Evolutionary conservation across 1,140 invertebrate species (phyloP), one percentile per base, ranked within the genome.

Genomic region (Brachionus asplanchnoidis): DNA sequence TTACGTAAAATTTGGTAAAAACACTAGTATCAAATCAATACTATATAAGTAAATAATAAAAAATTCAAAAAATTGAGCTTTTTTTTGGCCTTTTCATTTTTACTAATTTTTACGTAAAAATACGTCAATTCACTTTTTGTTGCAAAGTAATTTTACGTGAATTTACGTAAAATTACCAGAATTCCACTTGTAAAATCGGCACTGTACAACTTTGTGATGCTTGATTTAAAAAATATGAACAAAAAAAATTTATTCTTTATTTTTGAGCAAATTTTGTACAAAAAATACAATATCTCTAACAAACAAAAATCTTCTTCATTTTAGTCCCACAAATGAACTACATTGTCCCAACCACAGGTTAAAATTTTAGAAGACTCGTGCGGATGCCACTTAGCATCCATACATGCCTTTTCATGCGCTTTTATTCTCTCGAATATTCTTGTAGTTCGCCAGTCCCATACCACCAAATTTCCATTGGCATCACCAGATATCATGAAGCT

Each of bases 401-500:
- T 98, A 88, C 97, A 99, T 1, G 98, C 97, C 86, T 95, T 95
- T 86, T 99, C 97, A 89, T 99, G 98, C 0, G 97, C 98, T 90
- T 99, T 98, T 94, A 96, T 99, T 88, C 97, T 98, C 88, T 95
- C 96, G 88, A 96, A 97, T 66, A 99, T 91, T 91, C 97, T 97
- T 46, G 96, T 98, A 0, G 95, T 97, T 89, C 99, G 98, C 97
- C 97, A 99, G 89, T 99, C 97, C 97, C 98, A 99, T 44, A 99
- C 93, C 88, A 96, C 99, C 86, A 97, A 94, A 90, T 98, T 99
- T 1, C 98, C 98, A 91, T 99, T 97, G 4, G 97, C 97, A 91
- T 99, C 98, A n/a, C 98, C 98, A 0, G 96, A 99, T 28, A 98
- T 94, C 36, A 99, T 91, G 89, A 99, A 99, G 88, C 95, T 97